Base-by-base conservation (phyloP, 2,113 vertebrate genomes). In the Acanthisitta chloris region DNA sequence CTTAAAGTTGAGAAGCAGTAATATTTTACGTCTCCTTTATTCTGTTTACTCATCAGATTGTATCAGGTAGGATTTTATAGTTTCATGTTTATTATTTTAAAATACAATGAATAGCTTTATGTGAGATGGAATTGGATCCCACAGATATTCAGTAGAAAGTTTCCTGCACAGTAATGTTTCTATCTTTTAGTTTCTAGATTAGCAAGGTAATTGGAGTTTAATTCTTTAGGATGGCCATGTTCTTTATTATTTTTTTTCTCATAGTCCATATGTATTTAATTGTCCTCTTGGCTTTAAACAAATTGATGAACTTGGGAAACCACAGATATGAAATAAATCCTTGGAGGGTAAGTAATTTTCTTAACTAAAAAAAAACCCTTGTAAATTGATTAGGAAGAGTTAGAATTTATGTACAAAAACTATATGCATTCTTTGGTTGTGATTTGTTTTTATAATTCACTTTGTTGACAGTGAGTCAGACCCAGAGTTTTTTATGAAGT, bases 151-250 rank as follows among this genome's bases (percentile, higher is more conserved):
- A n/a, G n/a, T 48, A 34, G 14, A 70, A 73, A 46, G 12, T 38
- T 87, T 46, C 5, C 21, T 61, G 7, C 2, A 8, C 8, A 13
- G 7, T 23, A 45, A 17, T 38, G 1, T 55, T 80, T 89, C 57
- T 71, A 1, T 52, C 40, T 72, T 40, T 80, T 26, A 0, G 0
- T 46, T 77, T 77, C 5, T 36, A 85, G 14, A 65, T 43, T 5
- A 4, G 16, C 7, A 45, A 65, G 18, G 12, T 38, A 81, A 43
- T 34, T 81, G 8, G 14, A 43, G 8, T 58, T 62, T 61, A 52
- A 18, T 71, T 69, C 9, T 72, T 84, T 18, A 61, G 8, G 14
- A 55, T 5, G 4, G 17, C 51, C 4, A 17, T 42, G 3, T 38
- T 85, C 26, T 38, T 49, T 24, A 48, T 49, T 4, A 2, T 1